Evolutionary conservation across 1,140 invertebrate species (phyloP).

Genomic region (Meteorus sp.): DNA sequence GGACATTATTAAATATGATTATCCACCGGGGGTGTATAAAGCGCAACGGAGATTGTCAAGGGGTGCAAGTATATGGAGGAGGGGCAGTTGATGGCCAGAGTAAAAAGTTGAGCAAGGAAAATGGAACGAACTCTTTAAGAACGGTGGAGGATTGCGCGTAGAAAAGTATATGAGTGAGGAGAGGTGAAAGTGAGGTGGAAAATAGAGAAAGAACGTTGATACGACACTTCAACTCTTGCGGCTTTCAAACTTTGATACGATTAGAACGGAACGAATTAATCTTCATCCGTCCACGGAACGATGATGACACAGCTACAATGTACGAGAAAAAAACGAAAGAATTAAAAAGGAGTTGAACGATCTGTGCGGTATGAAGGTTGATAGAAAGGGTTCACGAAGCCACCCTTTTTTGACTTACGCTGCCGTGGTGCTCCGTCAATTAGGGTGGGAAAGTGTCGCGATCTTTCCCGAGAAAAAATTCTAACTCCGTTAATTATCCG

Average conservation of each 20-base stretch:
- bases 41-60: neutral
- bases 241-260: constrained; percentile 60
- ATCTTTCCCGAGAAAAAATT: constrained; percentile 26
- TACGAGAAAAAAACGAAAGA: neutral
- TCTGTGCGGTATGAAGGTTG: constrained; percentile 35
- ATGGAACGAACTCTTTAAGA: too few relatives aligned
- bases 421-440: constrained; percentile 43
- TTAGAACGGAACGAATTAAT: constrained; percentile 62
- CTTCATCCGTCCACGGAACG: constrained; percentile 50
- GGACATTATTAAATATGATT: constrained; percentile 60
- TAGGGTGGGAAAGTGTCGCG: constrained; percentile 34
- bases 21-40: constrained; percentile 33
- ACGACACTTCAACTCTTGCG: constrained; percentile 28
- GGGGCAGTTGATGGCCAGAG: constrained; percentile 28
- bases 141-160: neutral
- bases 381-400: constrained; percentile 16
- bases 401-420: constrained; percentile 22
- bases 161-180: constrained; percentile 8
- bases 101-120: constrained; percentile 47
- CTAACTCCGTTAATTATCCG: constrained; percentile 20
- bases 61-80: constrained; percentile 7
- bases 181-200: constrained; percentile 15
- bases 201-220: constrained; percentile 27
- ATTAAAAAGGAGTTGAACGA: constrained; percentile 39
- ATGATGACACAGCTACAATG: constrained; percentile 13